phyloP scores from a whole-genome alignment of 92 coral and sea anemone genomes.

The Epizoanthus fatuus region DNA sequence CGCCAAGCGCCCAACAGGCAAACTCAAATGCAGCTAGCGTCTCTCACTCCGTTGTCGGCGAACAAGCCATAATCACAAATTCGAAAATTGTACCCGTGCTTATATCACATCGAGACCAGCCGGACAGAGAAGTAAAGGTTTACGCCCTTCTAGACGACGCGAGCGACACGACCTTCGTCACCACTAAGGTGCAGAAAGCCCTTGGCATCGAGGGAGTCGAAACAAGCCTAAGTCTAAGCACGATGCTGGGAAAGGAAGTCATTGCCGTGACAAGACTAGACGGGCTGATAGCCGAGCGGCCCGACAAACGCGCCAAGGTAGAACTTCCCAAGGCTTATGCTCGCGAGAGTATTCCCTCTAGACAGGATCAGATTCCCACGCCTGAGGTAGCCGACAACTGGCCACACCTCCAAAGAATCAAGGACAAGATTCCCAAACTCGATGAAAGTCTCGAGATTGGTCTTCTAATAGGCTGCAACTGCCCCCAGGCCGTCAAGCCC shows the following conservation, averaged over 20 bases:
- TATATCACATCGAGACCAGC: neutral
- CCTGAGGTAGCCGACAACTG: slow-evolving; percentile 59
- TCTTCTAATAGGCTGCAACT: slow-evolving; percentile 68
- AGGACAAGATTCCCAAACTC: slow-evolving; percentile 36
- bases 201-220: slow-evolving; percentile 31
- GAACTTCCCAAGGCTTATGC: slow-evolving; percentile 42
- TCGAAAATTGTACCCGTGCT: slow-evolving; percentile 28
- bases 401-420: slow-evolving; percentile 59
- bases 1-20: too few species aligned
- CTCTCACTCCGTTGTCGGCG: neutral
- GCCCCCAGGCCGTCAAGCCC: slow-evolving; percentile 64
- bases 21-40: slow-evolving; percentile 2
- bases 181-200: neutral
- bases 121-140: slow-evolving; percentile 7
- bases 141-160: slow-evolving; percentile 51
- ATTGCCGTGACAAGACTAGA: neutral
- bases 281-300: slow-evolving; percentile 17
- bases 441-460: slow-evolving; percentile 52
- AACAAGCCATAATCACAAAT: slow-evolving; percentile 9
- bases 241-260: slow-evolving; percentile 19
- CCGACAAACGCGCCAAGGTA: slow-evolving; percentile 25
- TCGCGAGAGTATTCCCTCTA: slow-evolving; percentile 63
- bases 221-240: slow-evolving; percentile 21
- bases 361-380: slow-evolving; percentile 68
- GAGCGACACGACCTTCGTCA: slow-evolving; percentile 48